Evolutionary conservation across 2,113 vertebrate genomes (phyloP), one percentile per base, ranked within the genome.

Genomic region (Struthio camelus): DNA sequence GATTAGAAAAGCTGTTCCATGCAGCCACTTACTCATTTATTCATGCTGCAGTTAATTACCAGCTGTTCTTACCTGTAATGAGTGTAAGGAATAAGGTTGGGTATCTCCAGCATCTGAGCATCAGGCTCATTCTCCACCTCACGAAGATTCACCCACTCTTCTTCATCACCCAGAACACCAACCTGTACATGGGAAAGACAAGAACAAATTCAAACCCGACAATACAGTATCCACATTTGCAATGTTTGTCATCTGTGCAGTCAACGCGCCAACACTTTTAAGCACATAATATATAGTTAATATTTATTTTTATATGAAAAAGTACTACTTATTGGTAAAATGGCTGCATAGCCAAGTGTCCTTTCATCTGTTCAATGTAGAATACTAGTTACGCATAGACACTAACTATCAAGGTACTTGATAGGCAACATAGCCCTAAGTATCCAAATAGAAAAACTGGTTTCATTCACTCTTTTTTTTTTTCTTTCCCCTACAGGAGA

Each of bases 71-170:
- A 99, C 99, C 99, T 99, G 98, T 99, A 99, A 94, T 99, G 98
- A 54, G 99, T 99, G 93, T 99, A 99, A 2, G 99, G 99, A 4
- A 96, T 98, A 93, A 99, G 98, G 97, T 99, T 97, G 2, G 99
- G 99, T 65, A 99, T 98, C 90, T 99, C 98, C 97, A 99, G 95
- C 30, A 93, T 96, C 95, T 99, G 98, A 90, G 98, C 98, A 16
- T 99, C 98, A 1, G 99, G 99, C 62, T 99, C 98, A 34, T 99
- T 99, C 77, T 99, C 99, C 79, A 98, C 98, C 95, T 99, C 98
- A 15, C 97, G 98, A 65, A 99, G 97, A 62, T 93, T 98, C 72
- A 98, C 97, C 99, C 99, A 99, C 10, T 98, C 98, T 73, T 98
- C 98, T 54, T 99, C 99, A 4, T 99, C 99, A 14, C 98, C 98